phyloP scores from a whole-genome alignment of 2,113 vertebrate species.

The Telmatochromis sp. region DNA sequence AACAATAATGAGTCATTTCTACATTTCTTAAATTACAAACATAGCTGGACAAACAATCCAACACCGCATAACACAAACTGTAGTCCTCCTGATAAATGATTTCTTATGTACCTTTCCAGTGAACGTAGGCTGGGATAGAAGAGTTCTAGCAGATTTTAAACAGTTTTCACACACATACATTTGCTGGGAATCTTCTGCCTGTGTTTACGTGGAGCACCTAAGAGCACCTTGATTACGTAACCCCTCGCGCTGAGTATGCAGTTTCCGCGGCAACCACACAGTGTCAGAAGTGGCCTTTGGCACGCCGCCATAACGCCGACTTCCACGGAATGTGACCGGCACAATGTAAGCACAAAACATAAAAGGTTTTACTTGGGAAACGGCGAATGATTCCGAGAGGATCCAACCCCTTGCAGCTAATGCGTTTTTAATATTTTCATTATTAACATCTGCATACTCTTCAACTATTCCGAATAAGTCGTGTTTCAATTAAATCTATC shows the following conservation, averaged over 20 bases:
- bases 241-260: constrained; percentile 10
- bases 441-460: neutral
- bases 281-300: constrained; percentile 61
- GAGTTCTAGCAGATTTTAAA: neutral
- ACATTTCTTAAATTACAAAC: neutral
- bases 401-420: neutral
- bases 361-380: neutral
- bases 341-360: neutral
- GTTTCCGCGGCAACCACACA: constrained; percentile 36
- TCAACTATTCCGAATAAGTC: neutral
- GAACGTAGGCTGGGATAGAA: neutral
- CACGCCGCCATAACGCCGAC: neutral
- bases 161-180: neutral
- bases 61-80: neutral
- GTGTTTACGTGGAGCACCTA: neutral
- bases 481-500: neutral
- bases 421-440: neutral
- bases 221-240: neutral
- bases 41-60: neutral
- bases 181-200: neutral
- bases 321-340: neutral
- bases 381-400: neutral
- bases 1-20: accelerated
- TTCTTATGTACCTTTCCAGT: neutral
- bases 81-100: neutral